A percentile compares a stretch with the other conserved stretches of the same genome.
Evolutionary conservation across 2,888 invertebrate species (phyloP).

Genomic region (Apodemia hepburni): DNA sequence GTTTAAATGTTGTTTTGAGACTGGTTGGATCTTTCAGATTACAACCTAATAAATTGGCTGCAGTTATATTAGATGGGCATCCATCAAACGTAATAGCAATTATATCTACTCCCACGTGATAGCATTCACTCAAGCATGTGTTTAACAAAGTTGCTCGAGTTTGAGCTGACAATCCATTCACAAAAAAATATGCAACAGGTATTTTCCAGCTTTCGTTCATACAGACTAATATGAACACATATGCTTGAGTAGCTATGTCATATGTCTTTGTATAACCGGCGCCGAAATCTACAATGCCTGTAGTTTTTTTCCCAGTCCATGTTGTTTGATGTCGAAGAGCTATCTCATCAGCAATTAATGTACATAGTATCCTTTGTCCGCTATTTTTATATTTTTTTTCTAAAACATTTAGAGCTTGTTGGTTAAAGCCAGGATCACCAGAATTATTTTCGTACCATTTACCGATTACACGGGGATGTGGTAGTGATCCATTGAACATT

Average conservation of each 20-base stretch:
- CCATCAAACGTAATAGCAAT: constrained; percentile 32
- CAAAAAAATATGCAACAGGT: constrained; percentile 26
- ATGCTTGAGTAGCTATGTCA: constrained; percentile 29
- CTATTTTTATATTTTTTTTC: constrained; percentile 26
- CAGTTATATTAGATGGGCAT: constrained; percentile 14
- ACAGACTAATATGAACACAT: constrained; percentile 27
- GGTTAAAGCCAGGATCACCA: no score
- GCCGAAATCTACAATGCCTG: constrained; percentile 29
- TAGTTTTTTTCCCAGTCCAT: constrained; percentile 29
- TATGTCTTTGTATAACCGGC: constrained; percentile 8
- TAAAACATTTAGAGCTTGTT: constrained; percentile 30
- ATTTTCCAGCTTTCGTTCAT: constrained; percentile 33
- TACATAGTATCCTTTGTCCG: constrained; percentile 15
- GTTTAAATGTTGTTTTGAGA: no score
- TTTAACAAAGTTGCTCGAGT: constrained; percentile 25
- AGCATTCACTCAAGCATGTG: constrained; percentile 28
- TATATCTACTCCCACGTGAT: constrained; percentile 27
- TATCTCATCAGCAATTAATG: constrained; percentile 30
- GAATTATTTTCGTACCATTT: constrained; percentile 31
- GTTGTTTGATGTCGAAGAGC: constrained; percentile 28
- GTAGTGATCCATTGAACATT: constrained; percentile 23
- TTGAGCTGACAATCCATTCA: constrained; percentile 29
- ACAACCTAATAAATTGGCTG: no score
- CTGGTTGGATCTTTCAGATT: no score
- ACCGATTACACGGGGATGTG: constrained; percentile 31